Base-by-base conservation (phyloP, 2,113 vertebrate genomes). In the Brachyhypopomus gauderio region DNA sequence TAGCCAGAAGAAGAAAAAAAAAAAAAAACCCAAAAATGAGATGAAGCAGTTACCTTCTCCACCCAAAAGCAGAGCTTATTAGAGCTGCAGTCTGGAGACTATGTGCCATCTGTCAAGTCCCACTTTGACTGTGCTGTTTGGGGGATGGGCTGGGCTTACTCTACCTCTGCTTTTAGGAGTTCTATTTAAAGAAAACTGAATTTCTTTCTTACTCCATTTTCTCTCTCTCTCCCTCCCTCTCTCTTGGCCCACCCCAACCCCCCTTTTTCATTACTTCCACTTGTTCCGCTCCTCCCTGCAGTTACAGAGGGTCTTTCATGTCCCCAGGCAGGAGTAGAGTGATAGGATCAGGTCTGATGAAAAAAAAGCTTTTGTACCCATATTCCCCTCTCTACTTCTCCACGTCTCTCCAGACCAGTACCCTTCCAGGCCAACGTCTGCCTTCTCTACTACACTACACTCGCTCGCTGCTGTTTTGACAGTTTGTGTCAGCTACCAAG, bases 261-360 rank as follows among this genome's bases (percentile, higher is more conserved):
- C 41, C 81, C 77, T 34, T 89, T 91, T 91, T 93, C 88, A 92
- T 92, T 93, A 92, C 85, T 86, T 92, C 88, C 87, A 84, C 88
- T 89, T 87, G 22, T 77, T 59, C 79, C 77, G 59, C 60, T 77
- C 78, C 89, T 69, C 84, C 89, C 89, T 91, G 89, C 89, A 90
- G 91, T 94, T 92, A 93, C 91, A 90, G 88, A 78, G 83, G 85
- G 87, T 88, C 93, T 93, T 94, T 94, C 92, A 94, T 92, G 92
- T 91, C 87, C 83, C 84, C 3, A 19, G 89, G 90, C 91, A 92
- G 91, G 89, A 92, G 93, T 92, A 87, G 88, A 90, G 89, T 87
- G 93, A 94, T 93, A 92, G 89, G 90, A 92, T 94, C 92, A 87
- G 91, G 88, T 91, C 86, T 89, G 89, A 90, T 88, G 88, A 92